Evolutionary conservation across 2,888 invertebrate genomes (phyloP), one percentile per base, ranked within the genome.

Genomic region (Linnaemya vulpina): DNA sequence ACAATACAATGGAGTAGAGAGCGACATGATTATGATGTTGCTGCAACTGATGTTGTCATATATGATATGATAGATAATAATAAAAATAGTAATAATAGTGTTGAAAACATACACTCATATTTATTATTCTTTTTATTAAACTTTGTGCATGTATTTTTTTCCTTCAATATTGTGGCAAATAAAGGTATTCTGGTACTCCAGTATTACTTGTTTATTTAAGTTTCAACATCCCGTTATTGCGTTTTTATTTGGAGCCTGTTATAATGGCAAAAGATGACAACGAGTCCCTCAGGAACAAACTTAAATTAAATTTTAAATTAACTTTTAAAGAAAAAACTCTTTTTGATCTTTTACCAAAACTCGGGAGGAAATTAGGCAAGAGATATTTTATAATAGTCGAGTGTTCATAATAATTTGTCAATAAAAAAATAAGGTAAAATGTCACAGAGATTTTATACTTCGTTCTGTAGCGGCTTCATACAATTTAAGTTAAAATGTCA

Each of bases 401-500:
- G n/a, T n/a, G n/a, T n/a, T n/a, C n/a, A n/a, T n/a, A n/a, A n/a
- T n/a, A n/a, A n/a, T n/a, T n/a, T n/a, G n/a, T n/a, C n/a, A n/a
- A n/a, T n/a, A n/a, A n/a, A n/a, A n/a, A n/a, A n/a, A n/a, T n/a
- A n/a, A n/a, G n/a, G n/a, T n/a, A n/a, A n/a, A n/a, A n/a, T 10
- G 30, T 35, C 38, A 38, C 25, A 11, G 67, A 30, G 38, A 38
- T 63, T 73, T 70, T 25, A 55, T 53, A 43, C 5, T 51, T 63
- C 15, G 3, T 15, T 68, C 75, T 68, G 68, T 78, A 58, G 75
- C 75, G 75, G 82, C 78, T 85, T 82, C 71, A 85, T 85, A 75
- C 82, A 85, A 85, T 75, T 78, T 71, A 71, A 75, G 78, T 82
- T 78, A 82, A 82, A 82, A 75, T 82, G 71, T 65, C 82, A 79